phyloP scores from a whole-genome alignment of 1,140 invertebrate genomes.

The Musca vetustissima region DNA sequence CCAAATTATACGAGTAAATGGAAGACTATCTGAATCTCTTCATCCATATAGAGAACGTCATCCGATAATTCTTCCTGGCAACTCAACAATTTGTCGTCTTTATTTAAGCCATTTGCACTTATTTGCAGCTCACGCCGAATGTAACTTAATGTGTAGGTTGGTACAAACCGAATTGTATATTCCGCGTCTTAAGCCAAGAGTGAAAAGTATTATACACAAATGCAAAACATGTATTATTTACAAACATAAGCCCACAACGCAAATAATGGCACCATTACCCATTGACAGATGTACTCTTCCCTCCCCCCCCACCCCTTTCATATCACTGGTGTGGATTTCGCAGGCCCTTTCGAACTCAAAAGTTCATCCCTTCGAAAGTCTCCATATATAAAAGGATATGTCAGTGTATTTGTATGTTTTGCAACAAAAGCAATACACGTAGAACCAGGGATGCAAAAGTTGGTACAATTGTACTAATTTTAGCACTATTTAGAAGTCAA shows the following conservation, averaged over 20 bases:
- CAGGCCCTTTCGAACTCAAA: not conserved
- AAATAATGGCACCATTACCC: slow-evolving; percentile 9
- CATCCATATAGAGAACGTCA: slow-evolving; percentile 1
- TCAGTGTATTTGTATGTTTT: slow-evolving; percentile 22
- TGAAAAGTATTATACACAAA: not conserved
- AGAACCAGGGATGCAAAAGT: no score
- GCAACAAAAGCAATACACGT: slow-evolving; percentile 18
- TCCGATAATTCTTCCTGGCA: not conserved
- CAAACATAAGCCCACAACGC: not conserved
- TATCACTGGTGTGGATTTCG: not conserved
- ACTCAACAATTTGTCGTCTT: not conserved
- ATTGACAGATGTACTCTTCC: no score
- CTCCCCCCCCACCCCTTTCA: no score
- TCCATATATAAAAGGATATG: no score
- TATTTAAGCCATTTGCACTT: not conserved
- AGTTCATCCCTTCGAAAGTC: not conserved
- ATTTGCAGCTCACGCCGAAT: not conserved
- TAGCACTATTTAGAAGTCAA: no score
- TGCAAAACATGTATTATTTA: not conserved
- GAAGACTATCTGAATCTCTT: not conserved
- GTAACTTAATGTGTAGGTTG: not conserved
- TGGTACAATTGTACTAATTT: no score
- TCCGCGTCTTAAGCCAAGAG: not conserved
- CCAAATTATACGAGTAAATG: not conserved
- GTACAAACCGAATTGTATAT: slow-evolving; percentile 3